A percentile compares a stretch with the other conserved stretches of the same genome.
Evolutionary conservation across 2,888 invertebrate species (phyloP).

Genomic region (Chloroclysta siterata): DNA sequence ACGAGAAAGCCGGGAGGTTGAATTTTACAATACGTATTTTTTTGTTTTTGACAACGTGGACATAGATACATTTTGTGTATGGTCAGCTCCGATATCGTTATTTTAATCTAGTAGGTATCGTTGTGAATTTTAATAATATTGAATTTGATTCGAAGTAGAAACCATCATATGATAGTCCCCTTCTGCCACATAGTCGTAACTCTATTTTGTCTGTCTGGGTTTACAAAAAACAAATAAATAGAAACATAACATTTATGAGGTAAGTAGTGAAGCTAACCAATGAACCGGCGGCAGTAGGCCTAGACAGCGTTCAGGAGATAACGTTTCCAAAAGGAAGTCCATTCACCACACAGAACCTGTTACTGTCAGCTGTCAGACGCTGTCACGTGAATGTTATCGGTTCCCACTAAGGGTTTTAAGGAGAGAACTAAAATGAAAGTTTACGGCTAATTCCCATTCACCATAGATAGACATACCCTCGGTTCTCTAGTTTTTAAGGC

Average conservation of each 20-base stretch:
- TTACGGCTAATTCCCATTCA: neutral
- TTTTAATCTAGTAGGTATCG: too few species aligned
- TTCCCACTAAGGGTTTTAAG: neutral
- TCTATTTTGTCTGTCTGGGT: too few species aligned
- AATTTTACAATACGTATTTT: neutral
- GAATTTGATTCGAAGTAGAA: too few species aligned
- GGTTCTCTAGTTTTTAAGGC: neutral
- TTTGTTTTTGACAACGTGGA: neutral
- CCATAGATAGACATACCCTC: neutral
- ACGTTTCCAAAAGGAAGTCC: constrained; percentile 18
- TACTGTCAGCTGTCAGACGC: constrained; percentile 20
- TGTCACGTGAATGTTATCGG: constrained; percentile 18
- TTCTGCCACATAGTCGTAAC: too few species aligned
- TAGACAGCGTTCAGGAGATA: constrained; percentile 23
- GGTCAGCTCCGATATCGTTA: too few species aligned
- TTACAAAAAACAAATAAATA: too few species aligned
- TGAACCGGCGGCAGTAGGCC: neutral
- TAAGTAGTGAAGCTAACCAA: neutral
- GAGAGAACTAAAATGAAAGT: neutral
- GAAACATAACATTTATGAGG: neutral
- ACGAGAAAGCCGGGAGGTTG: neutral
- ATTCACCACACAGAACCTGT: constrained; percentile 11
- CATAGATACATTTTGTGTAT: too few species aligned
- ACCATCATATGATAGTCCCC: too few species aligned
- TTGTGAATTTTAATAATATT: too few species aligned